Evolutionary conservation across 1,140 invertebrate species (phyloP).

Genomic region (honey bee (Apis mellifera)): Amel_HAv3.1 CM009935.2:6237001-6237500

Average conservation of each 20-base stretch:
- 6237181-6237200: slow-evolving; percentile 21
- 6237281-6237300: background rate
- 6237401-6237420: slow-evolving; percentile 41
- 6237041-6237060: slow-evolving; percentile 14
- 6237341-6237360: no score
- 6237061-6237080: background rate
- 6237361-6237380: background rate
- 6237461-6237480: slow-evolving; percentile 19
- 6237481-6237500: slow-evolving; percentile 11
- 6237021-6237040: slow-evolving; percentile 21
- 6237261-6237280: no score
- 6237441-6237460: background rate
- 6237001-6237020: slow-evolving; percentile 2
- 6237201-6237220: slow-evolving; percentile 19
- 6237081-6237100: slow-evolving; percentile 26
- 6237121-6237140: background rate
- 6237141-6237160: slow-evolving; percentile 28
- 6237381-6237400: no score
- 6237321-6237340: background rate
- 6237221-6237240: slow-evolving; percentile 7
- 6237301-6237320: no score
- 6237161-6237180: background rate
- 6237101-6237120: slow-evolving; percentile 20
- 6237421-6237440: no score
- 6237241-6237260: background rate